Evolutionary conservation across 2,888 invertebrate genomes (phyloP).

Genomic region (Drosophila ochracea): DNA sequence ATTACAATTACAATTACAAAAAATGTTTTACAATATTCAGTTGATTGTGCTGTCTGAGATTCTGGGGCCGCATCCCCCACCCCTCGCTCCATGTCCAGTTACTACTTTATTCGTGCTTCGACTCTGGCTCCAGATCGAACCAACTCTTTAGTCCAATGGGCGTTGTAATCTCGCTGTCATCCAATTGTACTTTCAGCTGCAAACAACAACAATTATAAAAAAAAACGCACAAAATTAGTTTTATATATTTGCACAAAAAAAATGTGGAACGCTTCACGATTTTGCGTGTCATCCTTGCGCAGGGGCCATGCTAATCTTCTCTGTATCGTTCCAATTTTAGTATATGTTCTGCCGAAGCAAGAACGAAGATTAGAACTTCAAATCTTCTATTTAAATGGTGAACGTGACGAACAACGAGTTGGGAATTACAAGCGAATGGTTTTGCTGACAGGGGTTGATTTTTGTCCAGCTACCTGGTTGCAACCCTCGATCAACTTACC

Average conservation of each 20-base stretch:
- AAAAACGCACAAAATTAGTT: background rate
- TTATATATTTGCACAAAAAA: conserved; percentile 29
- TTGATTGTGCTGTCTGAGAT: conserved; percentile 57
- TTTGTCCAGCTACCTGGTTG: conserved; percentile 25
- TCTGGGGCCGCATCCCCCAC: background rate
- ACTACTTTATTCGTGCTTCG: conserved; percentile 90
- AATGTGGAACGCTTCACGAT: conserved; percentile 92
- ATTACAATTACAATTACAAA: conserved; percentile 51
- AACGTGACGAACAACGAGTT: conserved; percentile 20
- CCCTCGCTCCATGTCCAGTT: background rate
- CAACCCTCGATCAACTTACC: conserved; percentile 87
- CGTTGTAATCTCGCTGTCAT: conserved; percentile 82
- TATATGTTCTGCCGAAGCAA: conserved; percentile 92
- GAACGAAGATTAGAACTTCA: conserved; percentile 84
- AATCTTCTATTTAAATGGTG: conserved; percentile 37
- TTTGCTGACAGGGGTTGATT: conserved; percentile 11
- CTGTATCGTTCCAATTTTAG: conserved; percentile 97
- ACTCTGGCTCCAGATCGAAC: conserved; percentile 84
- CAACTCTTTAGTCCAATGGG: conserved; percentile 82
- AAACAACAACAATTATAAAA: conserved; percentile 11
- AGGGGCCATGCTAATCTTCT: conserved; percentile 97
- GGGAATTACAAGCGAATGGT: conserved; percentile 56
- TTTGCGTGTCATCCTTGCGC: conserved; percentile 97
- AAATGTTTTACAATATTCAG: conserved; percentile 54
- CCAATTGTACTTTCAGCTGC: conserved; percentile 81